Conservation (phyloP, 2,797 vertebrate genomes). For the Cryptoblepharus egeriae region DNA sequence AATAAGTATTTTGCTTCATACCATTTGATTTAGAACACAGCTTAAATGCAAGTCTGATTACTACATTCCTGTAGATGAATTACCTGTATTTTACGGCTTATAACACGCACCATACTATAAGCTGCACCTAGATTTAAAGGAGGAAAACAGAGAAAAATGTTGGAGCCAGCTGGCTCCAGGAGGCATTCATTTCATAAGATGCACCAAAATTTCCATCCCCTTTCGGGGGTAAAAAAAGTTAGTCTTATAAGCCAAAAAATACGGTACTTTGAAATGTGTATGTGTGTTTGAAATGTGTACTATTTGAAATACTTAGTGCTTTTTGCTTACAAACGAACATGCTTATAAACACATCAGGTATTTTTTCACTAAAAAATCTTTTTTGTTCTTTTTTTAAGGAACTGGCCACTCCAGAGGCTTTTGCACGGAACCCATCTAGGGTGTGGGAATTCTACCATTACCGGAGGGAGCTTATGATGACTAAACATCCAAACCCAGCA, state of each 20-base stretch:
- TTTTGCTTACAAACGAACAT: neutral
- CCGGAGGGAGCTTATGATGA: slow-evolving; percentile 86
- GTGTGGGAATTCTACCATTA: slow-evolving; percentile 99
- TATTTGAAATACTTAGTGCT: neutral
- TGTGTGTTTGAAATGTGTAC: neutral
- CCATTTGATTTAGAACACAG: neutral
- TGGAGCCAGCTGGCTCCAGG: too few relatives aligned
- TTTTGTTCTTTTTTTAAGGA: slow-evolving; percentile 76
- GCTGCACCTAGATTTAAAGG: too few relatives aligned
- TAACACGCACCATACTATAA: too few relatives aligned
- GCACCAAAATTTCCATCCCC: too few relatives aligned
- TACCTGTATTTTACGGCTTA: too few relatives aligned
- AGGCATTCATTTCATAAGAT: too few relatives aligned
- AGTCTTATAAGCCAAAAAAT: too few relatives aligned
- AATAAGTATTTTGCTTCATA: neutral
- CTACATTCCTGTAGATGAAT: neutral
- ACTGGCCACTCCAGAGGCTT: slow-evolving; percentile 90
- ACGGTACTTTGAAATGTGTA: too few relatives aligned
- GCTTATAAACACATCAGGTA: neutral
- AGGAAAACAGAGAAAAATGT: too few relatives aligned
- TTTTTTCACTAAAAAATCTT: fast-evolving
- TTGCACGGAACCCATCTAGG: slow-evolving; percentile 88
- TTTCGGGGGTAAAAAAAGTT: too few relatives aligned
- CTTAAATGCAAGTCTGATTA: neutral
- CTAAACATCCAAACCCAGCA: slow-evolving; percentile 84